Conservation (phyloP, 1,140 invertebrate species). For the Agraylea sexmaculata region DNA sequence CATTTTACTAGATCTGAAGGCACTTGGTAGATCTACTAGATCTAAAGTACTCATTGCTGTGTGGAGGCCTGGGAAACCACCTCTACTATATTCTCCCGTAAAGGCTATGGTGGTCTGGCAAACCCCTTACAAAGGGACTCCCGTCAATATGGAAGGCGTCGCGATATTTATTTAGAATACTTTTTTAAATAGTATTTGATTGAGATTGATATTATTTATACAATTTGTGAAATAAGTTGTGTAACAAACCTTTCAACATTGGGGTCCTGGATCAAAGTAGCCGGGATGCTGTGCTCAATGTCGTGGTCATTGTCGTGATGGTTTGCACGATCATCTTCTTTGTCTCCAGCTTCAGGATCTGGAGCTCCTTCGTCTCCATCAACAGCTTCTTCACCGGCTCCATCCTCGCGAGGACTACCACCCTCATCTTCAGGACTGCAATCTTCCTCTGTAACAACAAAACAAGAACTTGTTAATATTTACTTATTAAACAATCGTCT, state of each 20-base stretch:
- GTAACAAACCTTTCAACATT: constrained; percentile 35
- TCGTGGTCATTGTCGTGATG: constrained; percentile 22
- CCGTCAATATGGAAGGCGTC: too few relatives aligned
- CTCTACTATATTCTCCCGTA: too few relatives aligned
- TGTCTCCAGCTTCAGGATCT: constrained; percentile 28
- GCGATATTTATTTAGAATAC: too few relatives aligned
- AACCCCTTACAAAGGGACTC: too few relatives aligned
- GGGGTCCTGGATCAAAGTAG: constrained; percentile 38
- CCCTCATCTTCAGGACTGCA: constrained; percentile 34
- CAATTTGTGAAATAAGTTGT: constrained; percentile 2
- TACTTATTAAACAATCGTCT: background rate
- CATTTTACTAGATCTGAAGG: too few relatives aligned
- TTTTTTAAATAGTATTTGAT: too few relatives aligned
- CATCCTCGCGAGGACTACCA: constrained; percentile 27
- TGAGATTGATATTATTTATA: background rate
- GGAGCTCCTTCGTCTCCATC: constrained; percentile 22
- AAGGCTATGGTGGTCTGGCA: too few relatives aligned
- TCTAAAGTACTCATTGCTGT: too few relatives aligned
- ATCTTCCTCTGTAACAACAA: constrained; percentile 30
- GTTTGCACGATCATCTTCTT: too few relatives aligned
- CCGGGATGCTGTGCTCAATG: constrained; percentile 42
- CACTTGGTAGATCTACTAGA: too few relatives aligned
- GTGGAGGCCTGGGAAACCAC: too few relatives aligned
- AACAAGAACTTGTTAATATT: background rate
- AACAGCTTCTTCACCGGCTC: constrained; percentile 24